Percentiles rank a stretch among this genome's conserved stretches.
phyloP scores from a whole-genome alignment of 2,797 vertebrate genomes.

The Sebastes iracundus region DNA sequence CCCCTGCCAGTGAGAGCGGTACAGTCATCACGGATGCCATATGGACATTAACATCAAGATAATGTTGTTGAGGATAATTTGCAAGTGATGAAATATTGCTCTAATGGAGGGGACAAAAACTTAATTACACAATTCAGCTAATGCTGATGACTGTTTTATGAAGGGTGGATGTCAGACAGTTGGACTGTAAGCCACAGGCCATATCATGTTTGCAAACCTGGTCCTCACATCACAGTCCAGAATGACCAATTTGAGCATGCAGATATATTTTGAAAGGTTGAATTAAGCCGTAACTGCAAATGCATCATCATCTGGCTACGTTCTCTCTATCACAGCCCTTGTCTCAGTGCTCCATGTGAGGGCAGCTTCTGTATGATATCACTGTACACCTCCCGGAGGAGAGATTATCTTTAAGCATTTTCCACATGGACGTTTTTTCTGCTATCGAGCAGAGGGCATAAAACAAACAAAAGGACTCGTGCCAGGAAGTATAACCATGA shows the following conservation, averaged over 20 bases:
- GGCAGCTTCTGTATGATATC: constrained; percentile 57
- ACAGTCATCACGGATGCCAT: constrained; percentile 59
- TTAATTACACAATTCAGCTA: constrained; percentile 63
- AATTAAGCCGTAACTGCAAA: constrained; percentile 51
- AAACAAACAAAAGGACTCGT: constrained; percentile 54
- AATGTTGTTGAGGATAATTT: constrained; percentile 65
- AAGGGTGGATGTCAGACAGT: constrained; percentile 47
- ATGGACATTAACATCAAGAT: constrained; percentile 73
- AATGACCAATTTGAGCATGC: constrained; percentile 38
- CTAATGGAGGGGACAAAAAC: constrained; percentile 60
- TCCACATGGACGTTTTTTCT: constrained; percentile 58
- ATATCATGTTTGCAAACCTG: constrained; percentile 48
- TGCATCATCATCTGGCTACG: constrained; percentile 33
- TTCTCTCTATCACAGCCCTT: constrained; percentile 22
- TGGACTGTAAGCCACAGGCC: constrained; percentile 43
- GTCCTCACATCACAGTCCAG: constrained; percentile 13
- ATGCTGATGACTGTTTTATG: constrained; percentile 63
- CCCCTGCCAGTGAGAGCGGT: constrained; percentile 18
- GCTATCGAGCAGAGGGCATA: constrained; percentile 41
- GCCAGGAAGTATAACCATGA: constrained; percentile 43
- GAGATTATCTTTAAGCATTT: constrained; percentile 72
- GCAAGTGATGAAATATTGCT: constrained; percentile 59
- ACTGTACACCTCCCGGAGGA: constrained; percentile 60
- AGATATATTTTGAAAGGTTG: constrained; percentile 53
- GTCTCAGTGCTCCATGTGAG: constrained; percentile 37